Conservation (phyloP, 2,888 invertebrate species). For the Pecten maximus region DNA sequence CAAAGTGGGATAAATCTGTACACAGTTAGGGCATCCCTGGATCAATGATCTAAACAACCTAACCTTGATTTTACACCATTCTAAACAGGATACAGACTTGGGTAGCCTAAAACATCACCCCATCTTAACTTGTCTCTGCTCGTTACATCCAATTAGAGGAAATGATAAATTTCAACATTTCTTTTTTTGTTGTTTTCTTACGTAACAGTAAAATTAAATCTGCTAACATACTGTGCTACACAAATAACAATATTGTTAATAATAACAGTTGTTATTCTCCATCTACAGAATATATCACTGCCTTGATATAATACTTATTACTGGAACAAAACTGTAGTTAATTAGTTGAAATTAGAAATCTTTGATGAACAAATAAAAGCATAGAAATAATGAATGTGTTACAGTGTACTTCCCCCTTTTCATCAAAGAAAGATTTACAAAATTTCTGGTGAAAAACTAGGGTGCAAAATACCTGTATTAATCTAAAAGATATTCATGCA, state of each 20-base stretch:
- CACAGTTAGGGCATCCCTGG: background rate
- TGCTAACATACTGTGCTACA: background rate
- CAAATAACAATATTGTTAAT: background rate
- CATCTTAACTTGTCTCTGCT: background rate
- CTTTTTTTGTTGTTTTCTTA: background rate
- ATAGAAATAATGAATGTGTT: background rate
- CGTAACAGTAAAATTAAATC: background rate
- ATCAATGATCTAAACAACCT: background rate
- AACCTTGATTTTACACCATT: background rate
- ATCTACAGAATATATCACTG: background rate
- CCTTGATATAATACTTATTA: background rate
- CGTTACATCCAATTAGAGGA: background rate
- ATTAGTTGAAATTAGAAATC: background rate
- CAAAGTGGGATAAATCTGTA: constrained; percentile 4
- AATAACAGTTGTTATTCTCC: background rate
- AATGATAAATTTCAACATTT: background rate
- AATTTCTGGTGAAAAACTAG: background rate
- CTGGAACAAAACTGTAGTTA: background rate
- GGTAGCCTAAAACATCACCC: background rate
- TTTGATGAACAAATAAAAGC: background rate
- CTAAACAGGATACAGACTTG: constrained; percentile 26
- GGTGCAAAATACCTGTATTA: background rate
- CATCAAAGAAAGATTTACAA: background rate
- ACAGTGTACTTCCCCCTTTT: background rate
- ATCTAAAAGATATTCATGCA: background rate